Percentiles rank a stretch among this genome's conserved stretches.
Evolutionary conservation across 2,113 vertebrate genomes (phyloP).

Genomic region (Climacteris rufus): DNA sequence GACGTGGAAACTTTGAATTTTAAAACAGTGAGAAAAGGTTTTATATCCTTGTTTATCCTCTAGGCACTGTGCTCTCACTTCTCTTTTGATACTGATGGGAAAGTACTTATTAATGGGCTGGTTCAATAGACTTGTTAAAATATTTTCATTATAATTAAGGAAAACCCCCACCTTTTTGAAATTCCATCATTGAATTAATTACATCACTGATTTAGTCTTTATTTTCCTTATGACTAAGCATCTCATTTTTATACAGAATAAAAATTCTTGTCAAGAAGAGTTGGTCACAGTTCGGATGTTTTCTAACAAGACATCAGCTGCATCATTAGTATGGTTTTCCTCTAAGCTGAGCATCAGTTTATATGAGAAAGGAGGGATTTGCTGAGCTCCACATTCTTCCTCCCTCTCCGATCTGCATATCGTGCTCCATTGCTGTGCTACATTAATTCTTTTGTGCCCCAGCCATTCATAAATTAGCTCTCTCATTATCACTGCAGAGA

Average conservation of each 20-base stretch:
- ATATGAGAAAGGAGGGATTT: background rate
- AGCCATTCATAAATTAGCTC: conserved; percentile 21
- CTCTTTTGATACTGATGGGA: conserved; percentile 22
- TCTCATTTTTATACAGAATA: conserved; percentile 63
- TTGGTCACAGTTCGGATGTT: conserved; percentile 67
- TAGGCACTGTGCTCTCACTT: conserved; percentile 24
- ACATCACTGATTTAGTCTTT: conserved; percentile 62
- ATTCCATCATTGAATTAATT: conserved; percentile 51
- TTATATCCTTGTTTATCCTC: conserved; percentile 44
- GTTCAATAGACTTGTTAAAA: conserved; percentile 46
- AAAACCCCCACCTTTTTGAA: background rate
- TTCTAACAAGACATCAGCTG: conserved; percentile 70
- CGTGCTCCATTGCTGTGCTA: background rate
- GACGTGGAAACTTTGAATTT: conserved; percentile 26
- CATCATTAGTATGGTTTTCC: conserved; percentile 19
- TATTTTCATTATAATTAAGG: conserved; percentile 31
- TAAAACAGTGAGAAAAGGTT: conserved; percentile 26
- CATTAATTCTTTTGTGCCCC: conserved; percentile 17
- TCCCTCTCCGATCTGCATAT: background rate
- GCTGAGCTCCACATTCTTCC: conserved; percentile 26
- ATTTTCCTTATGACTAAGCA: conserved; percentile 72
- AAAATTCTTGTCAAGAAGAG: conserved; percentile 72
- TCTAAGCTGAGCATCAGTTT: conserved; percentile 4
- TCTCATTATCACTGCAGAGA: background rate
- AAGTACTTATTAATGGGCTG: conserved; percentile 40